These are phyloP conservation scores for Nerophis lumbriciformis DNA, from an alignment of 2,113 vertebrate genomes.

Conservation along the genomic window DNA sequence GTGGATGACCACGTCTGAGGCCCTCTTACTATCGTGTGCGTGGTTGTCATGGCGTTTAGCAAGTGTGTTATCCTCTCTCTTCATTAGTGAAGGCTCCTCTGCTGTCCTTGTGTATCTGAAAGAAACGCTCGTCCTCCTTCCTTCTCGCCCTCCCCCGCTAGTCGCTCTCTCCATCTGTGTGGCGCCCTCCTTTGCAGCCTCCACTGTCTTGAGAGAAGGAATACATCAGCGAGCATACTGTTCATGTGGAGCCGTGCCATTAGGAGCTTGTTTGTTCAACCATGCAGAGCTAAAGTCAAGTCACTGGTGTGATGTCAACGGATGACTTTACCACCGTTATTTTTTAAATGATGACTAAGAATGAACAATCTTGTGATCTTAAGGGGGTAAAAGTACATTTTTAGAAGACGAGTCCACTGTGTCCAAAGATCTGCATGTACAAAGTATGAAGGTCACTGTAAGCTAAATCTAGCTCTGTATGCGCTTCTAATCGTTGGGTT, in stretches of 20 bases:
- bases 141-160: conserved; percentile 10
- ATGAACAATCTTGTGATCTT: neutral
- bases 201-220: conserved; percentile 22
- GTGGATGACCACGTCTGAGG: neutral
- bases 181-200: conserved; percentile 20
- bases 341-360: neutral
- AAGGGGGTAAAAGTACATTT: too few relatives aligned
- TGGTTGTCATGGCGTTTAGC: conserved; percentile 33
- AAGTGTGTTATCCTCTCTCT: conserved; percentile 8
- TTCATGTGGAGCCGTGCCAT: conserved; percentile 33
- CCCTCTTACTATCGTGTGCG: neutral
- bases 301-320: neutral
- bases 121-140: neutral
- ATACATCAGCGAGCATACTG: conserved; percentile 35
- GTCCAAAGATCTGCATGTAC: too few relatives aligned
- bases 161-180: conserved; percentile 49
- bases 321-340: neutral
- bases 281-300: conserved; percentile 7
- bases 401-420: too few relatives aligned
- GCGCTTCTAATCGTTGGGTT: too few relatives aligned
- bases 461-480: too few relatives aligned
- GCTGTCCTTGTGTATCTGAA: conserved; percentile 7
- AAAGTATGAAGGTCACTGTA: too few relatives aligned
- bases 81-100: conserved; percentile 2
- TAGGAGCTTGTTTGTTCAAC: conserved; percentile 30